A percentile compares a stretch with the other conserved stretches of the same genome.
Conservation (phyloP, 2,888 invertebrate species). For the Phengaris alcon region DNA sequence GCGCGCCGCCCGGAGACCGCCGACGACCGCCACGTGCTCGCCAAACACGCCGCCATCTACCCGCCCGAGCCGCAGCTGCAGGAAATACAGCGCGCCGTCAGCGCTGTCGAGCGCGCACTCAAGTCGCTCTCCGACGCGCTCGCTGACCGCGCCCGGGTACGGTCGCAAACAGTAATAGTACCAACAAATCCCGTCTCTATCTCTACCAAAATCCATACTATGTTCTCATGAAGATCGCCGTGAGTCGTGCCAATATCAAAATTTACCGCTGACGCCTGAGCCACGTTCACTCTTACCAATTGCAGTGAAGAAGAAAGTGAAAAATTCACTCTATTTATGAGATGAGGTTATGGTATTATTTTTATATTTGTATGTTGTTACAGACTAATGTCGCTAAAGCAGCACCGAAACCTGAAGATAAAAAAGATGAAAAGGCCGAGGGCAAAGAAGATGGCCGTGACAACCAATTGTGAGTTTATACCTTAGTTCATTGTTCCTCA, state of each 20-base stretch:
- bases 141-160: conserved; percentile 78
- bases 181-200: no score
- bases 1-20: conserved; percentile 93
- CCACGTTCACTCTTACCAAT: no score
- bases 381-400: conserved; percentile 50
- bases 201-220: no score
- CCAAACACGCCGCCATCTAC: conserved; percentile 95
- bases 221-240: no score
- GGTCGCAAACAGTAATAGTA: conserved; percentile 67
- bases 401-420: conserved; percentile 55
- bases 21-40: conserved; percentile 96
- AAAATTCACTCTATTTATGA: no score
- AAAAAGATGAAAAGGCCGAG: conserved; percentile 73
- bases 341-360: not conserved
- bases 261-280: no score
- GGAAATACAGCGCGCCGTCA: conserved; percentile 94
- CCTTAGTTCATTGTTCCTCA: no score
- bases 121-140: conserved; percentile 96
- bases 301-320: no score
- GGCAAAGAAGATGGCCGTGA: conserved; percentile 88
- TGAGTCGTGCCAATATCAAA: no score
- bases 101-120: conserved; percentile 94
- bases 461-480: conserved; percentile 83
- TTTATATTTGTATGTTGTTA: conserved; percentile 25
- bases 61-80: conserved; percentile 93